A percentile compares a stretch with the other conserved stretches of the same genome.
These are phyloP conservation scores for Zapornia atra DNA, from an alignment of 2,113 vertebrate species.

Conservation along the genomic window DNA sequence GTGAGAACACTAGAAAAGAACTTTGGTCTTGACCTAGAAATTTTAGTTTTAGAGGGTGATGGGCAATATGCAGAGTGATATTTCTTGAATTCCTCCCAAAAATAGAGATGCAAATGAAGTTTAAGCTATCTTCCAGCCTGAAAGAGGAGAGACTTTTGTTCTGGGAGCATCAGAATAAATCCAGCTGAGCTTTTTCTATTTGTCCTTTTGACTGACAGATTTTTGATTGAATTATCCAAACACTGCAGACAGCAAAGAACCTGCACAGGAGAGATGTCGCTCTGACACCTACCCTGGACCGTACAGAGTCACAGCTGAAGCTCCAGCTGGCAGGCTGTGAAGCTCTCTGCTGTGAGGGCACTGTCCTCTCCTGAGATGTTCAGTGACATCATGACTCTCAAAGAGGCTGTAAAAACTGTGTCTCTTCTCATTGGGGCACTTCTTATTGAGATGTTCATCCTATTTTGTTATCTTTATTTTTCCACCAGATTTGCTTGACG, in stretches of 20 bases:
- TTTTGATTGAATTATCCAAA: neutral
- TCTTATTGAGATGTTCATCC: neutral
- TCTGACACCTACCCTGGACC: neutral
- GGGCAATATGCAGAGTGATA: neutral
- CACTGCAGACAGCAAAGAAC: neutral
- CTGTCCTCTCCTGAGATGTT: neutral
- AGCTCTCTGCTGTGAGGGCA: neutral
- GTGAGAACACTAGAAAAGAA: neutral
- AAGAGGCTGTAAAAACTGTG: neutral
- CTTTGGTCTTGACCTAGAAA: neutral
- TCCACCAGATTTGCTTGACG: neutral
- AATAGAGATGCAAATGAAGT: neutral
- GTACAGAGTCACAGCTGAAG: neutral
- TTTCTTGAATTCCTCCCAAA: neutral
- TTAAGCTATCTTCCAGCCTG: neutral
- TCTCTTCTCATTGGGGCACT: neutral
- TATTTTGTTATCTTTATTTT: neutral
- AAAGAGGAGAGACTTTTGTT: neutral
- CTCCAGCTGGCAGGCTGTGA: neutral
- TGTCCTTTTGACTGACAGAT: neutral
- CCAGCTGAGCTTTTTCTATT: neutral
- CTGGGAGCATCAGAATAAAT: neutral
- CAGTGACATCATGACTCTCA: neutral
- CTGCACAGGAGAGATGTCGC: rapidly evolving
- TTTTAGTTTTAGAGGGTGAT: neutral